These are phyloP conservation scores for Tiliqua scincoides DNA, from an alignment of 2,113 vertebrate species.

Conservation along the genomic window DNA sequence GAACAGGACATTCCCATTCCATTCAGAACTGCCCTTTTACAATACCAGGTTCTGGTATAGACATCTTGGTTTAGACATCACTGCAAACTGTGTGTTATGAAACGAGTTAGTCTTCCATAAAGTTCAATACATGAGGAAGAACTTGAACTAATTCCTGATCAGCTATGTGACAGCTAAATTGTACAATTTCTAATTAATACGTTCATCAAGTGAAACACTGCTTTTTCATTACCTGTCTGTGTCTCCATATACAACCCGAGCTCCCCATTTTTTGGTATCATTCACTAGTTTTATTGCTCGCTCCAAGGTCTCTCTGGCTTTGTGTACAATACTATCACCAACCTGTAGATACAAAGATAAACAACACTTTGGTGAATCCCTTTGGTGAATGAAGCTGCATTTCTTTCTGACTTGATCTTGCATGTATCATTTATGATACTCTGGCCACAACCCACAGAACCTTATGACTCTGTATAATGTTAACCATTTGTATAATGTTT, in stretches of 20 bases:
- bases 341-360: conserved; percentile 78
- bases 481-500: neutral
- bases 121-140: too few relatives aligned
- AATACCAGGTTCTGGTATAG: too few relatives aligned
- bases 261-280: conserved; percentile 98
- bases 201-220: neutral
- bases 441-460: neutral
- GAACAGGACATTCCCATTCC: too few relatives aligned
- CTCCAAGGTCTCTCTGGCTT: conserved; percentile 97
- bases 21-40: too few relatives aligned
- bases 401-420: neutral
- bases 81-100: too few relatives aligned
- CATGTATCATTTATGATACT: neutral
- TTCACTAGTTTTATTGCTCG: conserved; percentile 96
- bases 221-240: conserved; percentile 90
- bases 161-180: too few relatives aligned
- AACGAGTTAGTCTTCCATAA: too few relatives aligned
- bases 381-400: neutral
- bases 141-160: too few relatives aligned
- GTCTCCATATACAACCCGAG: conserved; percentile 94
- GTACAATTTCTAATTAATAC: neutral
- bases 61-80: too few relatives aligned
- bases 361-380: neutral
- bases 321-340: conserved; percentile 97
- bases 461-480: neutral